Evolutionary conservation across 2,797 vertebrate species (phyloP), one percentile per base, ranked within the genome.

Genomic region (Takifugu rubripes): DNA sequence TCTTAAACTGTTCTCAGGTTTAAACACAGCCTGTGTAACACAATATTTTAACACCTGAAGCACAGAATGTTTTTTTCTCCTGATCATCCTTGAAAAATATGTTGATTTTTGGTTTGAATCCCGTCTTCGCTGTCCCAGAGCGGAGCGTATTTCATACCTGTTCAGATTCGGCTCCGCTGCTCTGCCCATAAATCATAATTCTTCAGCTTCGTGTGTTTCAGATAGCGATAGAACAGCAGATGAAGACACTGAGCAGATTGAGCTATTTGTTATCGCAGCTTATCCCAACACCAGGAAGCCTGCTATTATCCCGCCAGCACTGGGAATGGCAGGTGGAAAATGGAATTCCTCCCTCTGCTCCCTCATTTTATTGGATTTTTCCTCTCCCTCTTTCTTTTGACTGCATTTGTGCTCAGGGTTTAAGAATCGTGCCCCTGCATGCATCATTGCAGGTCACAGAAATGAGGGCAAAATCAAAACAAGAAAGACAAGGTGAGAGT

Each of bases 261-360:
- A 82, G 79, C 85, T 78, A 81, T 87, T 88, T 85, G 84, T 89
- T 87, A 79, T 79, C 80, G 60, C 74, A 76, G 82, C 69, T 85
- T 82, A 82, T 84, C 78, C 82, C 82, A 77, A 77, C 79, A 61
- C 74, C 57, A 54, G 70, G 72, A 80, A 70, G 83, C 69, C 81
- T 68, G 78, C 78, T 77, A 73, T 80, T 81, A 76, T 75, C 66
- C 79, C 67, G 75, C 78, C 81, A 74, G 59, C 64, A 64, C 70
- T 54, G 66, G 72, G 75, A 79, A 83, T 72, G 82, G 67, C 82
- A 79, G 79, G 62, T 79, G 79, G 77, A 87, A 79, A 83, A 84
- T 84, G 73, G 75, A 66, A 85, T 86, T 86, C 76, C 68, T 68
- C 75, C 73, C 77, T 65, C 75, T 73, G 61, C 54, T 66, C 61